Conservation (phyloP, 2,797 vertebrate species). For the Falco naumanni region DNA sequence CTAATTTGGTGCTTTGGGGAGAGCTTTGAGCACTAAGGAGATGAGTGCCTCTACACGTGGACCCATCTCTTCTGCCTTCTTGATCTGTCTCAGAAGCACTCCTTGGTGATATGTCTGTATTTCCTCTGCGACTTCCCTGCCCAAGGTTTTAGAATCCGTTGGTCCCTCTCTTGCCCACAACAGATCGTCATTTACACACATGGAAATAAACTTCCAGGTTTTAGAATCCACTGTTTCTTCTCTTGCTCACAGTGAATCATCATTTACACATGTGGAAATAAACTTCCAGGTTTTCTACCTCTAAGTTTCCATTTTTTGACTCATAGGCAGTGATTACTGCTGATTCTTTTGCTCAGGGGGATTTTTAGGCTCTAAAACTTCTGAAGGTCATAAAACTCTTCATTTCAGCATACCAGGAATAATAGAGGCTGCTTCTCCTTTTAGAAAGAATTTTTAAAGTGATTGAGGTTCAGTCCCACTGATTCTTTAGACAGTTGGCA, state of each 20-base stretch:
- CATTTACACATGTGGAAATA: not conserved
- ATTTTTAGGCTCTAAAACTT: not conserved
- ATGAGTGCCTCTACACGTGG: not conserved
- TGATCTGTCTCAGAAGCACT: not conserved
- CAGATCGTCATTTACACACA: not conserved
- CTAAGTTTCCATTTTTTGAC: not conserved
- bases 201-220: not conserved
- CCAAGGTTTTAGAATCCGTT: not conserved
- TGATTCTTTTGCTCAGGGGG: not conserved
- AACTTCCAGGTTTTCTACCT: not conserved
- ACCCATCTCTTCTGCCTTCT: not conserved
- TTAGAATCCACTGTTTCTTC: not conserved
- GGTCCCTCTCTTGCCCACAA: not conserved
- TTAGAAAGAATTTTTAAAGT: not conserved
- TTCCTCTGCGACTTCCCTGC: constrained; percentile 14
- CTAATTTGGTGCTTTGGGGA: not conserved
- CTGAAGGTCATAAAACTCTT: not conserved
- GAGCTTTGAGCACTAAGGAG: not conserved
- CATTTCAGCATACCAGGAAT: not conserved
- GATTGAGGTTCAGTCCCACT: not conserved
- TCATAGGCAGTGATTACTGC: not conserved
- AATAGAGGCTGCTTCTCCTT: not conserved
- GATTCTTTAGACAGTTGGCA: not conserved
- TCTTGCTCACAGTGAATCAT: not conserved
- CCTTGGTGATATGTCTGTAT: not conserved